Percentiles rank a stretch among this genome's conserved stretches.
Conservation (phyloP, 2,113 vertebrate genomes). For the Spermophilus dauricus region DNA sequence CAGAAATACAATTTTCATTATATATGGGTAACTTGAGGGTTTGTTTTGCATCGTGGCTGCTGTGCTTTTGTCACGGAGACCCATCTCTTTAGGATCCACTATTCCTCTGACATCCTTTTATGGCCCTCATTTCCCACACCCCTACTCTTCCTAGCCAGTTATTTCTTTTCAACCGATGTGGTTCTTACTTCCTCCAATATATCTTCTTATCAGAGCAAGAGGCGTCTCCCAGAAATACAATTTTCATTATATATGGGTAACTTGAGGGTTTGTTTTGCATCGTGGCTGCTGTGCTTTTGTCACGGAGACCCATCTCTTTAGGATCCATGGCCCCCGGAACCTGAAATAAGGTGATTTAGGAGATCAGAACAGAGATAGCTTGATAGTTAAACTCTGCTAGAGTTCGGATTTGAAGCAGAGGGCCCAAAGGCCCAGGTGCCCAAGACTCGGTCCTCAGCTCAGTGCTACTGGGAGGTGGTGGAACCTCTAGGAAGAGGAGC, state of each 20-base stretch:
- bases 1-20: no score
- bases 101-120: neutral
- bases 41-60: no score
- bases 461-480: no score
- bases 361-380: neutral
- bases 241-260: neutral
- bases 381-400: neutral
- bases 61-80: no score
- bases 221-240: neutral
- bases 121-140: neutral
- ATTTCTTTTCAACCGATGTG: neutral
- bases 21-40: no score
- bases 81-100: no score
- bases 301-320: neutral
- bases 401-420: no score
- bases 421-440: no score
- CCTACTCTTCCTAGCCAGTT: neutral
- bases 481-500: no score
- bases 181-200: neutral
- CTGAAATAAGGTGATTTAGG: neutral
- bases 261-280: neutral
- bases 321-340: neutral
- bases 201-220: neutral
- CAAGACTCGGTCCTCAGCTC: no score
- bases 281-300: neutral